Base-by-base conservation (phyloP, 2,797 vertebrate genomes). In the Sphenodon punctatus region DNA sequence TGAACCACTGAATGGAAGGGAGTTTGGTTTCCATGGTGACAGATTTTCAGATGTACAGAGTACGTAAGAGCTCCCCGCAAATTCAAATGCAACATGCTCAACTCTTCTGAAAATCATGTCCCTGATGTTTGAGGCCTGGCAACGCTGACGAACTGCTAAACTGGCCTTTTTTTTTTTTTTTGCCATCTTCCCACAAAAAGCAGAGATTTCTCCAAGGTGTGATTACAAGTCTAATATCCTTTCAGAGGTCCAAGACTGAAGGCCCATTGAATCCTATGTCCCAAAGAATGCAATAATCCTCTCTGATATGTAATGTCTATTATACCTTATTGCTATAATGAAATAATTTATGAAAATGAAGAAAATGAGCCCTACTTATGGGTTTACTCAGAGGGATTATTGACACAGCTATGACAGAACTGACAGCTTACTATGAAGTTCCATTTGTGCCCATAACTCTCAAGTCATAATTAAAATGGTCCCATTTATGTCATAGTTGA, bases 301-400 rank as follows among this genome's bases (percentile, higher is more conserved):
- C 70, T 80, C 88, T 85, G 82, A 93, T 93, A 91, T 84, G 72
- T 75, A 82, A 74, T 0, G 1, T 69, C 91, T 92, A 92, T 89
- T 91, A 91, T 84, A 85, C 55, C 84, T 85, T 84, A 92, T 82
- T 92, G 82, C 68, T 86, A 72, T 89, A 91, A 93, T 92, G 75
- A 94, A 93, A 92, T 92, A 93, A 93, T 90, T 90, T 42, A 92
- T 75, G 87, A 92, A 93, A 92, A 87, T 88, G 90, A 92, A 87
- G 86, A 94, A 92, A 93, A 92, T 86, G 85, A 91, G 75, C 85
- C 1, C 2, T 86, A 86, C 42, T 92, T 87, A 84, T 85, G 84
- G 92, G 91, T 88, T 86, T 73, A 88, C 82, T 74, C 32, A 59
- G 60, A 85, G 88, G 73, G 88, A 94, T 84, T 86, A 80, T 81